Conservation (phyloP, 2,888 invertebrate species). For the Eupithecia subfuscata region DNA sequence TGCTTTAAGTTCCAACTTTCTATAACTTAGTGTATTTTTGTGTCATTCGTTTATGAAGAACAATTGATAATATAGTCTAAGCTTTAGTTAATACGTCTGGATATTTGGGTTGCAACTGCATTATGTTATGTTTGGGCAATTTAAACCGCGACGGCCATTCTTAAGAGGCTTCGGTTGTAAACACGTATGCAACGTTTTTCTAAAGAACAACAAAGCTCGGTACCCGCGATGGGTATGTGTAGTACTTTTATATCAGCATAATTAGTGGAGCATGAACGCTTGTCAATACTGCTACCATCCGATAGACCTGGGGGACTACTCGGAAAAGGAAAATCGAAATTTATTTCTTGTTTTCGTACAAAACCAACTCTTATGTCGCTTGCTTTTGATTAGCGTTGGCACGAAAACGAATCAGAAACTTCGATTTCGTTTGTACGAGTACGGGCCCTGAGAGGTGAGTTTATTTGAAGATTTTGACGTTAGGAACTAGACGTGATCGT, state of each 20-base stretch:
- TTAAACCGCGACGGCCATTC: not conserved
- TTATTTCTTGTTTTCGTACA: too few relatives aligned
- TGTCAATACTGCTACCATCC: not conserved
- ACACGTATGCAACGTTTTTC: not conserved
- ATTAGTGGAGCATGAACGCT: not conserved
- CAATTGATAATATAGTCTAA: constrained; percentile 14
- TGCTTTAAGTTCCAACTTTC: not conserved
- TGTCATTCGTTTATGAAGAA: not conserved
- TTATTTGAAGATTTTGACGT: too few relatives aligned
- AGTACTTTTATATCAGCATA: not conserved
- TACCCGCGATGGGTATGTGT: not conserved
- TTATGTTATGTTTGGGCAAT: constrained; percentile 7
- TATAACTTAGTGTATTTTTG: not conserved
- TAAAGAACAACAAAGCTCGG: not conserved
- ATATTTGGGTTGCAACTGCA: not conserved
- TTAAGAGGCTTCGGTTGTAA: not conserved
- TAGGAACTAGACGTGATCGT: too few relatives aligned
- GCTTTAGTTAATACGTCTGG: constrained; percentile 10
- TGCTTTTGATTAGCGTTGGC: too few relatives aligned
- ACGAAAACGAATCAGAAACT: too few relatives aligned
- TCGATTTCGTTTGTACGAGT: too few relatives aligned
- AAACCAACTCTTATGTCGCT: too few relatives aligned
- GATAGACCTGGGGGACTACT: not conserved
- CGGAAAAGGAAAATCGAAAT: too few relatives aligned
- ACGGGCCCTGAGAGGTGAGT: too few relatives aligned